Conservation (phyloP, 2,888 invertebrate species). For the Escarpia spicata region DNA sequence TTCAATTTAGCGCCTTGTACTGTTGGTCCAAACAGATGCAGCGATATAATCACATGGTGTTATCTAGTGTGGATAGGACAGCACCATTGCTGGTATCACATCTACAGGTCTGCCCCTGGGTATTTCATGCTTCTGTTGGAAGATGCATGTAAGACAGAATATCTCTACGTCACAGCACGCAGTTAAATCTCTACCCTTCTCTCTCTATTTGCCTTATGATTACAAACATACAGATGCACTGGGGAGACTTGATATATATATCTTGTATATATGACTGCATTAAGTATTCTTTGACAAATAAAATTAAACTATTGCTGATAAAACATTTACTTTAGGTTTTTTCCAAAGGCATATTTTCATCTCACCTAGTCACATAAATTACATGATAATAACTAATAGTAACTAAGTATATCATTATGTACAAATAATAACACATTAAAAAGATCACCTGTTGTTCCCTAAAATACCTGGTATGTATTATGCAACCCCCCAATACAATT, state of each 20-base stretch:
- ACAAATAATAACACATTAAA: too few relatives aligned
- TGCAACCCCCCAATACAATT: too few relatives aligned
- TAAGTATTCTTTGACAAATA: too few relatives aligned
- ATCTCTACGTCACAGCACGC: background rate
- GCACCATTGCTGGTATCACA: background rate
- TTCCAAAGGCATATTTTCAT: too few relatives aligned
- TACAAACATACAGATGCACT: too few relatives aligned
- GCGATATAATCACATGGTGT: background rate
- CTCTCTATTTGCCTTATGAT: background rate
- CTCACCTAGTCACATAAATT: too few relatives aligned
- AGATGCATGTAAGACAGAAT: background rate
- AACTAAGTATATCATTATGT: too few relatives aligned
- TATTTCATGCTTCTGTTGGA: background rate
- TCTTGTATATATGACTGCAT: too few relatives aligned
- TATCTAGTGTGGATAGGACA: conserved; percentile 2
- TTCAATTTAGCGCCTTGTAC: background rate
- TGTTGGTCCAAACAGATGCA: background rate
- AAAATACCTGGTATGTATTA: background rate
- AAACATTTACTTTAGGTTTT: too few relatives aligned
- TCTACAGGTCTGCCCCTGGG: background rate
- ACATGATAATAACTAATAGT: too few relatives aligned
- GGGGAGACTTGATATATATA: too few relatives aligned
- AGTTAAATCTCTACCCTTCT: background rate
- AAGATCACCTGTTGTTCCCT: background rate
- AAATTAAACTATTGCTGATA: too few relatives aligned